Conservation (phyloP, 2,113 vertebrate species). For the Onychorhynchus coronatus region DNA sequence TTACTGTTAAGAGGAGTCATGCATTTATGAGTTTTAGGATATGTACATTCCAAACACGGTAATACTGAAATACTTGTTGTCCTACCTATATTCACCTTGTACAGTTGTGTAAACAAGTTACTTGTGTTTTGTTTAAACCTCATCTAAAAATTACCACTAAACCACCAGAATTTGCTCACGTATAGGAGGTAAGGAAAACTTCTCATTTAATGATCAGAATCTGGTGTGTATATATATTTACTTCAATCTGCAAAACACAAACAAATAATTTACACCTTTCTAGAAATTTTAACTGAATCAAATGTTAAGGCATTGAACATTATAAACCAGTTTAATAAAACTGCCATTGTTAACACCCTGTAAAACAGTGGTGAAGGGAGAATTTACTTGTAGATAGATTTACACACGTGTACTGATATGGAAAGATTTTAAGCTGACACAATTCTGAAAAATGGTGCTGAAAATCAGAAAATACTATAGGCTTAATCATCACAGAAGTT, state of each 20-base stretch:
- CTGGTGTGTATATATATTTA: neutral
- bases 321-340: neutral
- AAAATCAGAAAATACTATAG: neutral
- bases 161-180: neutral
- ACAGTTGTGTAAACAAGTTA: neutral
- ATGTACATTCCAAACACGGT: neutral
- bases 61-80: neutral
- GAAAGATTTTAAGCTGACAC: neutral
- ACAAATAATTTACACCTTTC: neutral
- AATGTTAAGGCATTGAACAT: neutral
- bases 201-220: neutral
- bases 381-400: neutral
- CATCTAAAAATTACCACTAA: neutral
- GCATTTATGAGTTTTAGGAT: neutral
- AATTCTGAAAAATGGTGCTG: neutral
- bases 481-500: neutral
- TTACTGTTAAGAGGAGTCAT: neutral
- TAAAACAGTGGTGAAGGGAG: neutral
- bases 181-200: neutral
- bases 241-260: neutral
- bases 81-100: neutral
- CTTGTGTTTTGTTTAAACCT: neutral
- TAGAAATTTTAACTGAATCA: neutral
- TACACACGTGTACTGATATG: neutral
- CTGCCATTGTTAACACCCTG: neutral